Conservation (phyloP, 2,113 vertebrate species). For the Uria lomvia region DNA sequence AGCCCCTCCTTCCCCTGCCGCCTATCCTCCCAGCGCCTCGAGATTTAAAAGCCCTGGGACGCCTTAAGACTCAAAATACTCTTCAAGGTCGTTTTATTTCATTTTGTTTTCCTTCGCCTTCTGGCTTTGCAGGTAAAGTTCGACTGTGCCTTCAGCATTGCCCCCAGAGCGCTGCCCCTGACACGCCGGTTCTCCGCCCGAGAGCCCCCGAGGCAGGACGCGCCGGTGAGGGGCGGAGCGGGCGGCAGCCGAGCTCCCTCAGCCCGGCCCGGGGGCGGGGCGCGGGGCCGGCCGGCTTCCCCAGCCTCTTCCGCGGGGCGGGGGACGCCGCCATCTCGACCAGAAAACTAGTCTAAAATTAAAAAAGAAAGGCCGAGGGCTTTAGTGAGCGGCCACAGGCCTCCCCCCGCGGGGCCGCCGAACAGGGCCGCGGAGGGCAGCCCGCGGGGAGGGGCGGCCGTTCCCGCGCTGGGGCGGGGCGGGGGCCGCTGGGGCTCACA, state of each 20-base stretch:
- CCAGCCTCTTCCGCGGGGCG: not conserved
- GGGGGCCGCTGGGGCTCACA: not conserved
- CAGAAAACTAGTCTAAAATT: accelerated
- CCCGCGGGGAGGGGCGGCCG: not conserved
- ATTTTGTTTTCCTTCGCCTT: not conserved
- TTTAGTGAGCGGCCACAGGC: accelerated
- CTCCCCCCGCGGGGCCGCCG: too few relatives aligned
- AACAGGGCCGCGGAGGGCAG: too few relatives aligned
- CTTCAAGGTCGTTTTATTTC: accelerated
- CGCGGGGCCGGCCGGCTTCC: too few relatives aligned
- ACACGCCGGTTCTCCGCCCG: accelerated
- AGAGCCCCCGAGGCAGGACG: accelerated
- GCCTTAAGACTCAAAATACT: not conserved
- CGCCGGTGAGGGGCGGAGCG: accelerated
- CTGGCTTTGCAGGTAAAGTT: not conserved
- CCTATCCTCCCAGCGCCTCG: accelerated
- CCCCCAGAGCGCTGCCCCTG: accelerated
- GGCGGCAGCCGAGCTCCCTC: not conserved
- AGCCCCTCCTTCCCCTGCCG: accelerated
- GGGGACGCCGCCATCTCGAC: too few relatives aligned
- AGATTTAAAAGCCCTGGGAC: not conserved
- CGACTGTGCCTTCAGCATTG: accelerated
- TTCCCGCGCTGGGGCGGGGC: not conserved
- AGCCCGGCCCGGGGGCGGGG: not conserved
- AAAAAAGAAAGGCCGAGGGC: not conserved